A percentile compares a stretch with the other conserved stretches of the same genome.
Conservation (phyloP, 2,113 vertebrate species). For the Ciconia boyciana region DNA sequence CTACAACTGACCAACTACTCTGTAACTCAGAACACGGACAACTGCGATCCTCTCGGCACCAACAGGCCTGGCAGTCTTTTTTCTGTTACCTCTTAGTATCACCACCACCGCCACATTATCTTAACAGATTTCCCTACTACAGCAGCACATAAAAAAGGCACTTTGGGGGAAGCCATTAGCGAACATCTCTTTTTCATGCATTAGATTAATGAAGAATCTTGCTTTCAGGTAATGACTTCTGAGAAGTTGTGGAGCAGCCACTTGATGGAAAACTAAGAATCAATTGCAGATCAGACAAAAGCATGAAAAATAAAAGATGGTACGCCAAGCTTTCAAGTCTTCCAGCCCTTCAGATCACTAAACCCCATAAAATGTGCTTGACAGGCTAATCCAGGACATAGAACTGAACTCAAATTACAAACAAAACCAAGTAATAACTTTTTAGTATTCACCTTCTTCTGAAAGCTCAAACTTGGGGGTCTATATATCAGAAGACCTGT, state of each 20-base stretch:
- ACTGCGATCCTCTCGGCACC: background rate
- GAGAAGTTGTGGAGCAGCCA: background rate
- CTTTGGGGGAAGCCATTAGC: background rate
- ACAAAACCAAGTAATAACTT: background rate
- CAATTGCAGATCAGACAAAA: background rate
- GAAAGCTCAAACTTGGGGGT: background rate
- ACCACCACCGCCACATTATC: accelerated
- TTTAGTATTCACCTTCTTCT: background rate
- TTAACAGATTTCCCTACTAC: background rate
- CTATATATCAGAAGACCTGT: background rate
- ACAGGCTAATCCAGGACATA: background rate
- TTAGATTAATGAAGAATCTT: background rate
- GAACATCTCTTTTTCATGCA: background rate
- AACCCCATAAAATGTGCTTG: background rate
- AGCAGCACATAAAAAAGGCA: background rate
- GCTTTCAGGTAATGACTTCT: background rate
- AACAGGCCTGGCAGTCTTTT: accelerated
- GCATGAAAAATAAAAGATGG: background rate
- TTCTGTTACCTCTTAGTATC: background rate
- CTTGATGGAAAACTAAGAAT: background rate
- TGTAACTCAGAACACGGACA: background rate
- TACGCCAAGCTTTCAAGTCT: background rate
- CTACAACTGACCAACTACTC: background rate
- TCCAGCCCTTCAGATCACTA: background rate
- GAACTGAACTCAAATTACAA: background rate